phyloP scores from a whole-genome alignment of 2,888 invertebrate genomes.

The Tetragonisca angustula region DNA sequence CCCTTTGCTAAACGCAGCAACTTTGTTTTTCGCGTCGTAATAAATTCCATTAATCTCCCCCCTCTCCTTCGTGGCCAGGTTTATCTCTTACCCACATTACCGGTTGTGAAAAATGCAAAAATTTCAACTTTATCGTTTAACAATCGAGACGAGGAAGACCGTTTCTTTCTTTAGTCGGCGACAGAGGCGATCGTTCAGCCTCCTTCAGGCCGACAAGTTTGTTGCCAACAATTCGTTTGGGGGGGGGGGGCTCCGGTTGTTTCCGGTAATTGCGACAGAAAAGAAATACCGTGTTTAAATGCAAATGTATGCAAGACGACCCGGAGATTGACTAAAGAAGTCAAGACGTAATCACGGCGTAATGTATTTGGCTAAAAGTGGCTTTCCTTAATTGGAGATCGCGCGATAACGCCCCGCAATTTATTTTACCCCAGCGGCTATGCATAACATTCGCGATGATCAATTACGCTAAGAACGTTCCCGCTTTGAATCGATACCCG shows the following conservation, averaged over 20 bases:
- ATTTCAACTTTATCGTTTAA: neutral
- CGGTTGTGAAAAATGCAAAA: neutral
- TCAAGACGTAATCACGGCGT: constrained; percentile 39
- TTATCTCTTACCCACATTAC: neutral
- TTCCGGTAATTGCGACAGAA: constrained; percentile 38
- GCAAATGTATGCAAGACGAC: constrained; percentile 54
- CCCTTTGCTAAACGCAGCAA: neutral
- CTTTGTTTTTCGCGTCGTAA: neutral
- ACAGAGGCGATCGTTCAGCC: neutral
- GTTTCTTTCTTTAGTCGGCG: neutral
- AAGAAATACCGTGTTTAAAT: constrained; percentile 52
- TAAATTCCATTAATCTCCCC: neutral
- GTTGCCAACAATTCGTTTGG: neutral
- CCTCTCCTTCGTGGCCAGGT: neutral
- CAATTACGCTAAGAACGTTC: constrained; percentile 9
- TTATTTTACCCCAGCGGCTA: constrained; percentile 24
- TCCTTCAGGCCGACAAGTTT: no score
- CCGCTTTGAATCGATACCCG: neutral
- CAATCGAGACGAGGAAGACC: neutral
- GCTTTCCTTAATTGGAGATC: constrained; percentile 55
- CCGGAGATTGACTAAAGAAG: constrained; percentile 53
- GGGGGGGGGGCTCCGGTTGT: neutral
- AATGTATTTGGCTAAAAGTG: constrained; percentile 27
- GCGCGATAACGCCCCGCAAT: constrained; percentile 40
- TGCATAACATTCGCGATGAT: constrained; percentile 23